These are phyloP conservation scores for Enteromius anoplus DNA, from an alignment of 2,797 vertebrate species.

Conservation along the genomic window DNA sequence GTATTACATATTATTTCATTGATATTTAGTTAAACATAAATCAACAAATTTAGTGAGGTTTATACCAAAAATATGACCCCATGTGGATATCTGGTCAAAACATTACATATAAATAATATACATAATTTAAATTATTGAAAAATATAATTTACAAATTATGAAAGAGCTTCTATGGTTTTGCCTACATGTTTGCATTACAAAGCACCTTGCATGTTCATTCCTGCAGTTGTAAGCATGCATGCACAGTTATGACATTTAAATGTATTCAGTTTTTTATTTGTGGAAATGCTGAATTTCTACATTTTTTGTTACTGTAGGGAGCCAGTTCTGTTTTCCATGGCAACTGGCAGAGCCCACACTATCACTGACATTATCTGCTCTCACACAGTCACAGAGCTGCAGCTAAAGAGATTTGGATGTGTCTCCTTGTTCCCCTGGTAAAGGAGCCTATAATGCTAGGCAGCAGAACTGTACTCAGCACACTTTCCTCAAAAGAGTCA, in stretches of 20 bases:
- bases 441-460: conserved; percentile 20
- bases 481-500: conserved; percentile 14
- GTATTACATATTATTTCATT: background rate
- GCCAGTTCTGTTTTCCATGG: conserved; percentile 49
- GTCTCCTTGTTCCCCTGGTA: conserved; percentile 15
- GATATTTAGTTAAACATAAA: background rate
- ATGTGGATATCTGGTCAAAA: background rate
- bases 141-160: no score
- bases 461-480: conserved; percentile 6
- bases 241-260: conserved; percentile 20
- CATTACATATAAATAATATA: background rate
- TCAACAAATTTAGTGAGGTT: background rate
- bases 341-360: conserved; percentile 44
- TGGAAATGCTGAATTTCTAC: conserved; percentile 32
- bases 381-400: conserved; percentile 28
- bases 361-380: conserved; percentile 53
- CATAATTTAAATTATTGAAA: background rate
- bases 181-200: conserved; percentile 16
- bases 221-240: background rate
- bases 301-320: conserved; percentile 32
- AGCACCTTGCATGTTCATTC: background rate
- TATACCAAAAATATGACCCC: background rate
- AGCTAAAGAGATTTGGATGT: conserved; percentile 45
- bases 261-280: conserved; percentile 31
- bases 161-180: background rate